Base-by-base conservation (phyloP, 2,888 invertebrate genomes). In the Lasius fuliginosus region DNA sequence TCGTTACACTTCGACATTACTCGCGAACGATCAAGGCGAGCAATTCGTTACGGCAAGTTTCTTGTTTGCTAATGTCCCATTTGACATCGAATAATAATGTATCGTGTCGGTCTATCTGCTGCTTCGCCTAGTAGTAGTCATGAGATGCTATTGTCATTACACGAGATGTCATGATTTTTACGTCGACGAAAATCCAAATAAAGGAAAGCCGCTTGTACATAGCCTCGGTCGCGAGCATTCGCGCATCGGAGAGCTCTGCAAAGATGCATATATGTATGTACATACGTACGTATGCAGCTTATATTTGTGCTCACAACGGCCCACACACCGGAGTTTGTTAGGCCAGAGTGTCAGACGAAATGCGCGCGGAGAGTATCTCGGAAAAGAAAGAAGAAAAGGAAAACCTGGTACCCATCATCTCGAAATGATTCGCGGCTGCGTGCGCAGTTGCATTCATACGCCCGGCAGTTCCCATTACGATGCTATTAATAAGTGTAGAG, bases 391-490 rank as follows among this genome's bases (percentile, higher is more conserved):
- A 86, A 76, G 76, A 88, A 86, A 8, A n/a, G n/a, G 77, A 85
- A 83, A 88, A 83, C 65, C 82, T 77, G 67, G 82, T 85, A 83
- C 77, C 82, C 84, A 86, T 90, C 86, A 87, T 86, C 86, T 86
- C 71, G 86, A 88, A 85, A 86, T 88, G 86, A 87, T 87, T 74
- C 84, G 73, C 87, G 83, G 67, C 69, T 81, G 82, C 69, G 73
- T 33, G 74, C 86, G 60, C 81, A 73, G 82, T 85, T 88, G 82
- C 77, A 88, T 86, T 88, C 88, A 79, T 69, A 65, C 46, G 53
- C 33, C 12, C 81, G 33, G 67, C 40, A 64, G 30, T 27, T 27
- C 58, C 65, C 30, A 68, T 69, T 58, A 65, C 71, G 53, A 15
- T 76, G 53, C 68, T 79, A 82, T 88, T 87, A 86, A 87, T 86